Base-by-base conservation (phyloP, 2,113 vertebrate genomes). In the Stigmatopora argus region DNA sequence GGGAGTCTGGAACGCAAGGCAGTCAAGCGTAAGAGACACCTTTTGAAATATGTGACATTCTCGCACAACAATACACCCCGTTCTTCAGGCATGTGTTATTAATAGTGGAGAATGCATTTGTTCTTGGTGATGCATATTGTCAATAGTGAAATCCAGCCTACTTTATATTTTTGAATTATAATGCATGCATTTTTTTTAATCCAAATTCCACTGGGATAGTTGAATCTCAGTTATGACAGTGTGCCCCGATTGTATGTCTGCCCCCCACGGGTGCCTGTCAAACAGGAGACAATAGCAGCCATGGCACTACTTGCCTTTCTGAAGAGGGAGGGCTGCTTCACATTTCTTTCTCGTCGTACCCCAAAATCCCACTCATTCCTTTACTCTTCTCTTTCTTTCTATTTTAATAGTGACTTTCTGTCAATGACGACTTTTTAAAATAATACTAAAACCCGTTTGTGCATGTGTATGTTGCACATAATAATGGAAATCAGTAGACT, bases 371-470 rank as follows among this genome's bases (percentile, higher is more conserved):
- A 45, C 41, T n/a, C 38, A 18, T 61, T 53, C 14, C 19, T 38
- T 55, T 45, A 62, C 15, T 8, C n/a, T 34, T n/a, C 34, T n/a
- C 18, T 15, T 55, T 57, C 62, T 58, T 38, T 31, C 44, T 11
- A 2, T 71, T 67, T 72, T 64, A n/a, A 31, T n/a, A 26, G 57
- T 64, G 13, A 0, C 65, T 61, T 56, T 67, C 79, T 79, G 68
- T 83, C 77, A 71, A 41, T 62, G 57, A 81, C 83, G 74, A 83
- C 71, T 85, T 75, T 78, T 81, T 82, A 82, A 75, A 73, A 70
- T 79, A 71, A 83, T 80, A 78, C 65, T 68, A 65, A 49, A n/a
- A 15, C 64, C 66, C 46, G 51, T 71, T 66, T 53, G 53, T 49
- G 72, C 45, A 46, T 46, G 45, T 46, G 45, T 46, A 2, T 46